Percentiles rank a stretch among this genome's conserved stretches.
Evolutionary conservation across 2,113 vertebrate species (phyloP).

Genomic region (Toxotes jaculatrix): DNA sequence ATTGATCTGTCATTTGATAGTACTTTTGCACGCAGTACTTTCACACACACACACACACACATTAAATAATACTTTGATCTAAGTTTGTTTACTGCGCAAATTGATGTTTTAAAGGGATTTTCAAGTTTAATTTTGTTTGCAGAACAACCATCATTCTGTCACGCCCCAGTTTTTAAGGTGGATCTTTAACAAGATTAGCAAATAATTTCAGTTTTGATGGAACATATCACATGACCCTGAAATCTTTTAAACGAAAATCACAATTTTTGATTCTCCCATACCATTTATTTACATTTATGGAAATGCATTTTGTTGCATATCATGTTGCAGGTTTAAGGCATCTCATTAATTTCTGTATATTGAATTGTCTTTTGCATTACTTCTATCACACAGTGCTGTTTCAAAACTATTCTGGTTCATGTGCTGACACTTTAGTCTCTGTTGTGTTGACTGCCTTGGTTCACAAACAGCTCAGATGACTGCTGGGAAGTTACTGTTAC

Average conservation of each 20-base stretch:
- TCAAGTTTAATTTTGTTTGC: slow-evolving; percentile 9
- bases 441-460: neutral
- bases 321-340: slow-evolving; percentile 5
- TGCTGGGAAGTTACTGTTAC: neutral
- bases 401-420: slow-evolving; percentile 2
- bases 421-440: slow-evolving; percentile 25
- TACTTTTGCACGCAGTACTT: slow-evolving; percentile 56
- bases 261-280: neutral
- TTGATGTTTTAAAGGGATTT: slow-evolving; percentile 29
- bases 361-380: slow-evolving; percentile 9
- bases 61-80: neutral
- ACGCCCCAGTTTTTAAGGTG: neutral
- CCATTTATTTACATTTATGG: neutral
- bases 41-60: neutral
- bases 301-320: neutral
- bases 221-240: neutral
- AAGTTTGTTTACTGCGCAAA: slow-evolving; percentile 22
- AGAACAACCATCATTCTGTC: neutral
- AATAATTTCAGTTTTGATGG: slow-evolving; percentile 5
- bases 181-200: neutral
- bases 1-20: slow-evolving; percentile 22
- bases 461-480: neutral
- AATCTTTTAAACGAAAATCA: neutral
- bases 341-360: neutral
- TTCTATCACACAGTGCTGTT: neutral